phyloP scores from a whole-genome alignment of 2,113 vertebrate genomes.

The Hemibagrus wyckioides region DNA sequence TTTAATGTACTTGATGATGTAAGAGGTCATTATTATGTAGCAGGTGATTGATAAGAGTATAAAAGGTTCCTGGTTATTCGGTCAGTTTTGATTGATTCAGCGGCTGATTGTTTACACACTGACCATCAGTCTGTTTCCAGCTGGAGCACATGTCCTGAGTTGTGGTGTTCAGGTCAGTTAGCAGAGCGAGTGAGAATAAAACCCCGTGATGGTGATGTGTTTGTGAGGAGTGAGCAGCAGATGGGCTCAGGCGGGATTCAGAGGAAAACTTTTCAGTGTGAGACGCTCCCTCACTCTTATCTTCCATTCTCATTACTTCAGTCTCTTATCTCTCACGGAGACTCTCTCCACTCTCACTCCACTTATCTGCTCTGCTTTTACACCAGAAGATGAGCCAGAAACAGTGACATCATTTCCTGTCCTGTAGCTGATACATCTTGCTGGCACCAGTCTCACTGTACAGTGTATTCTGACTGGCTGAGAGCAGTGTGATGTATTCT shows the following conservation, averaged over 20 bases:
- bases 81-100: background rate
- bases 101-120: no score
- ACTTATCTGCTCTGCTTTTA: constrained; percentile 14
- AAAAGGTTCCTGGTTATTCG: background rate
- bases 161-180: background rate
- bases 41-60: background rate
- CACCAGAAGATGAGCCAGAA: background rate
- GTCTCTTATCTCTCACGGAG: background rate
- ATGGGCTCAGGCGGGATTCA: background rate
- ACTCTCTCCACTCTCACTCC: background rate
- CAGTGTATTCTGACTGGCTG: background rate
- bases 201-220: background rate
- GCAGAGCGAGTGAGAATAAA: background rate
- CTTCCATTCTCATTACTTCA: background rate
- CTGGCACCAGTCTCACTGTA: background rate
- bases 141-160: background rate
- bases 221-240: background rate
- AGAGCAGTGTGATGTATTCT: background rate
- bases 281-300: no score
- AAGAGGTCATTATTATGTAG: background rate
- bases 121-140: background rate
- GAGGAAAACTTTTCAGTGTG: background rate
- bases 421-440: background rate
- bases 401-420: constrained; percentile 1
- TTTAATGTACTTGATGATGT: background rate